These are phyloP conservation scores for Cephus pulcher DNA, from an alignment of 2,888 invertebrate species.

Conservation along the genomic window DNA sequence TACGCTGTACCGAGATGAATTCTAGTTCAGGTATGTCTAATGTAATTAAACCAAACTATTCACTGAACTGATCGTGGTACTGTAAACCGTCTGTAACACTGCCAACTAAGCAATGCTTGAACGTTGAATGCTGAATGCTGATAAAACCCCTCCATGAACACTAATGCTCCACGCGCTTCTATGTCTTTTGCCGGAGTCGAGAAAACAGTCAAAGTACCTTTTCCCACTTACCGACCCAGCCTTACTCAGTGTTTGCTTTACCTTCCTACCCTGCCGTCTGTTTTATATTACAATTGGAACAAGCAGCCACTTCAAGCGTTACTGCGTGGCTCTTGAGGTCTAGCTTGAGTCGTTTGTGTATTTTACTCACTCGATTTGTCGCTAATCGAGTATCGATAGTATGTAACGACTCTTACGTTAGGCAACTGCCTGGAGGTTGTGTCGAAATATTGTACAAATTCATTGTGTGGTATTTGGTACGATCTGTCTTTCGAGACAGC, in stretches of 20 bases:
- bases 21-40: conserved; percentile 7
- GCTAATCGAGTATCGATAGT: neutral
- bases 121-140: conserved; percentile 35
- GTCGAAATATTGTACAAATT: neutral
- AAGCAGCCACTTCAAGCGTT: neutral
- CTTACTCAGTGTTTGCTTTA: neutral
- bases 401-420: neutral
- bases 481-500: neutral
- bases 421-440: neutral
- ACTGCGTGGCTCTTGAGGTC: neutral
- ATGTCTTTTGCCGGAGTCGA: neutral
- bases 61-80: conserved; percentile 37
- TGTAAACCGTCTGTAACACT: conserved; percentile 39
- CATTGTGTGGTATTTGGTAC: neutral
- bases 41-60: conserved; percentile 18
- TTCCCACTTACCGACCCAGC: neutral
- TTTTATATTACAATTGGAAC: neutral
- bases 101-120: conserved; percentile 39
- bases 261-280: neutral
- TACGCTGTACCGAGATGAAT: neutral
- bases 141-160: conserved; percentile 45
- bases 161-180: neutral
- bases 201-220: neutral
- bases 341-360: no score
- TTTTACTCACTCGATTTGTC: no score